These are phyloP conservation scores for Drosophila elegans DNA, from an alignment of 1,140 invertebrate species.

Conservation along the genomic window DNA sequence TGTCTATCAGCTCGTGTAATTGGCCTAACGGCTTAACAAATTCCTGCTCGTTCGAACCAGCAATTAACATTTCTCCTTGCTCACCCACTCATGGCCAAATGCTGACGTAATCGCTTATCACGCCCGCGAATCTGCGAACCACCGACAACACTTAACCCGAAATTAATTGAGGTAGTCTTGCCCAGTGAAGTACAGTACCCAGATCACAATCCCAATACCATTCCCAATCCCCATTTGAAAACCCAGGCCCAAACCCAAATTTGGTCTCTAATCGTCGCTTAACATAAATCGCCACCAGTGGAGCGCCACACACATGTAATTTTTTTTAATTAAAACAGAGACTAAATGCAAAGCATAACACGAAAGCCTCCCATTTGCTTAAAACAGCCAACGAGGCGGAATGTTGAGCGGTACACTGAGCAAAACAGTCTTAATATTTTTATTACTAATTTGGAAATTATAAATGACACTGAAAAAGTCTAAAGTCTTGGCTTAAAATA, in stretches of 20 bases:
- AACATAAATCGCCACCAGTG: constrained; percentile 69
- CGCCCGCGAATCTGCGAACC: constrained; percentile 51
- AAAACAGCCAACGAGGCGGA: constrained; percentile 18
- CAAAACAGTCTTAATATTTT: not conserved
- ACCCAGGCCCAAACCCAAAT: constrained; percentile 9
- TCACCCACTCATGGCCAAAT: constrained; percentile 15
- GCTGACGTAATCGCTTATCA: constrained; percentile 71
- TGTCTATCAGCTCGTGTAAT: constrained; percentile 23
- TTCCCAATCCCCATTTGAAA: constrained; percentile 7
- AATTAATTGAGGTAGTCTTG: constrained; percentile 63
- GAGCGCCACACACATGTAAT: constrained; percentile 62
- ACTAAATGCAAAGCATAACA: constrained; percentile 53
- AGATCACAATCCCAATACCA: constrained; percentile 13
- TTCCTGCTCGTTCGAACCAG: constrained; percentile 42
- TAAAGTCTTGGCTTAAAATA: too few relatives aligned
- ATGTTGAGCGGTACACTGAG: constrained; percentile 16
- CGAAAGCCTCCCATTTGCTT: constrained; percentile 13
- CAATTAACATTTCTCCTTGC: constrained; percentile 30
- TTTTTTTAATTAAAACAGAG: constrained; percentile 68
- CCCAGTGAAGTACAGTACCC: constrained; percentile 6
- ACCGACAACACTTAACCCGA: constrained; percentile 62
- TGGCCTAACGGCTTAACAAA: constrained; percentile 30
- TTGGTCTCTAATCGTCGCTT: constrained; percentile 70
- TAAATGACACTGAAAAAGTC: too few relatives aligned
- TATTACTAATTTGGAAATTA: rapidly evolving